Percentiles rank a stretch among this genome's conserved stretches.
phyloP scores from a whole-genome alignment of 92 coral and sea anemone genomes.

The Hydrozoanthus gracilis region DNA sequence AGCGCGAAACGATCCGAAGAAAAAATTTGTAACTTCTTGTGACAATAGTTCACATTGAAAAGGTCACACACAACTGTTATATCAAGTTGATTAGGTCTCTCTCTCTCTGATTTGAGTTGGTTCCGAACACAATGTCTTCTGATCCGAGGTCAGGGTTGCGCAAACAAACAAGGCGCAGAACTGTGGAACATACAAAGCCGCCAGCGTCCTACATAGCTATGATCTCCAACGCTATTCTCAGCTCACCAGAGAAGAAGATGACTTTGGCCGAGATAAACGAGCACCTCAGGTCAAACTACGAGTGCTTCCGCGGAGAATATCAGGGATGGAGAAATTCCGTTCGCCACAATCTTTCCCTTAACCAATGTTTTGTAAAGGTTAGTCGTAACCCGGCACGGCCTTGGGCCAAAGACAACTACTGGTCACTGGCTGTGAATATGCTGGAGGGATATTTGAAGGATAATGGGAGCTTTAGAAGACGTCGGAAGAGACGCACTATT shows the following conservation, averaged over 20 bases:
- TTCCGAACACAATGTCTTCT: not conserved
- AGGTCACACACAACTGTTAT: not conserved
- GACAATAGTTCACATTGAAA: not conserved
- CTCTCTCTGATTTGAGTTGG: not conserved
- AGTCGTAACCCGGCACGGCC: conserved; percentile 30
- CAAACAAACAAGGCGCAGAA: not conserved
- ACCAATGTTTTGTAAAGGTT: conserved; percentile 32
- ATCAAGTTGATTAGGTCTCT: not conserved
- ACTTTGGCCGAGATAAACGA: conserved; percentile 37
- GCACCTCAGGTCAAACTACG: conserved; percentile 9
- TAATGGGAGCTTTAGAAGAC: conserved; percentile 30
- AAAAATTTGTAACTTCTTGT: too few species aligned
- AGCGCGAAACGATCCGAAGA: not conserved
- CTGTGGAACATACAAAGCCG: conserved; percentile 26
- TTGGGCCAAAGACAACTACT: conserved; percentile 42
- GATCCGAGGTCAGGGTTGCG: not conserved
- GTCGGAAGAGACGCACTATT: not conserved
- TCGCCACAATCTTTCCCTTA: conserved; percentile 41
- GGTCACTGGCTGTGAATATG: not conserved
- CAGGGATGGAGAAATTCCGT: conserved; percentile 43
- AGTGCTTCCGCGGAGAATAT: conserved; percentile 37
- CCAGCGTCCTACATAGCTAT: conserved; percentile 38
- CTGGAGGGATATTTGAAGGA: conserved; percentile 16
- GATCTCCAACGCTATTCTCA: conserved; percentile 37
- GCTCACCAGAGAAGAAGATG: conserved; percentile 49